A percentile compares a stretch with the other conserved stretches of the same genome.
Evolutionary conservation across 2,113 vertebrate species (phyloP).

Genomic region (Myrmecobius fasciatus): DNA sequence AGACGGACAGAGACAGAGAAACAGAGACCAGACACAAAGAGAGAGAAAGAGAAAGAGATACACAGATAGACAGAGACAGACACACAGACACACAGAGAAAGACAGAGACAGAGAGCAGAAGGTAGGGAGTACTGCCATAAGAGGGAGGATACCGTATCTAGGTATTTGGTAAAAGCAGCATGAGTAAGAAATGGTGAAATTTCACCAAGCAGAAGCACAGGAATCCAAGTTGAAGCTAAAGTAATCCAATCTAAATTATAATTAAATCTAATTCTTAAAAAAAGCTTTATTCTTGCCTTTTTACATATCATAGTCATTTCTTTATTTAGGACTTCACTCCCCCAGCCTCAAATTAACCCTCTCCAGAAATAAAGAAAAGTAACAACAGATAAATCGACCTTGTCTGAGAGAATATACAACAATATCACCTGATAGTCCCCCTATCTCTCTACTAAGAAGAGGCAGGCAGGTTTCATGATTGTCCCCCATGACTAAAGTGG

Average conservation of each 20-base stretch:
- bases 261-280: neutral
- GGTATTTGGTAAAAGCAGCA: neutral
- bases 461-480: neutral
- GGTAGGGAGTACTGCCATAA: no score
- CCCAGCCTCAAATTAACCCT: neutral
- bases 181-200: neutral
- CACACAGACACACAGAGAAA: no score
- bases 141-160: no score
- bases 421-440: neutral
- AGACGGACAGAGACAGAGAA: no score
- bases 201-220: neutral
- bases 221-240: neutral
- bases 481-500: neutral
- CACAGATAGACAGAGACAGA: no score
- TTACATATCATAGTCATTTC: neutral
- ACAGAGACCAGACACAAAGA: no score
- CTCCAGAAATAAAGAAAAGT: neutral
- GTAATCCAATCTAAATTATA: neutral
- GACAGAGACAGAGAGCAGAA: no score
- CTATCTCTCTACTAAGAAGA: neutral
- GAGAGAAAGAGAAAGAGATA: no score
- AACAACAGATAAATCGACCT: neutral
- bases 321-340: neutral
- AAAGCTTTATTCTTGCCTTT: neutral
- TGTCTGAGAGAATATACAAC: neutral